Conservation (phyloP, 2,797 vertebrate genomes). For the Myotis findleyi region DNA sequence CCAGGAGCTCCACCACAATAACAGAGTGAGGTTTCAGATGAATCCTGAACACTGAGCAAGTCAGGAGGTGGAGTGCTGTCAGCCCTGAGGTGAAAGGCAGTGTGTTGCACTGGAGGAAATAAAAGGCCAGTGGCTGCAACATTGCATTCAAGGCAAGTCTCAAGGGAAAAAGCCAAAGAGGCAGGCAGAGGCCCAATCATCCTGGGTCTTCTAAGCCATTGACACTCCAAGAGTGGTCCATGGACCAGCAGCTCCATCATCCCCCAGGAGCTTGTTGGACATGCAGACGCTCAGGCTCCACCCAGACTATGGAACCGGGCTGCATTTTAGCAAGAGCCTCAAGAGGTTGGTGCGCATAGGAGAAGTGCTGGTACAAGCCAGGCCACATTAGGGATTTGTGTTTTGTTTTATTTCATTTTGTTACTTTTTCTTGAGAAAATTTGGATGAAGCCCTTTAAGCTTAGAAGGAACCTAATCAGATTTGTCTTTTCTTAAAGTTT, state of each 20-base stretch:
- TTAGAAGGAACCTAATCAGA: not conserved
- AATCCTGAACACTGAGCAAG: not conserved
- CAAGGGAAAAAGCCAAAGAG: too few relatives aligned
- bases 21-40: not conserved
- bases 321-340: not conserved
- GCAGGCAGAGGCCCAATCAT: not conserved
- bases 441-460: not conserved
- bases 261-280: not conserved
- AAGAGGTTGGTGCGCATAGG: fast-evolving
- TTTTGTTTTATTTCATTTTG: not conserved
- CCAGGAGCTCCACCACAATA: not conserved
- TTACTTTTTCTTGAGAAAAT: slow-evolving; percentile 25
- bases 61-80: not conserved
- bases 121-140: not conserved
- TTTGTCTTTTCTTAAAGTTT: not conserved
- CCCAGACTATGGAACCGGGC: not conserved
- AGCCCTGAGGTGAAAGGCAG: not conserved
- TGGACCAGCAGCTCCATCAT: not conserved
- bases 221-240: too few relatives aligned
- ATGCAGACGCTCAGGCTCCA: too few relatives aligned
- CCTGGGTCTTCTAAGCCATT: not conserved
- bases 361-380: not conserved
- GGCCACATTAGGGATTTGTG: not conserved
- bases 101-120: not conserved
- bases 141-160: not conserved